Conservation (phyloP, 2,113 vertebrate species). For the Paramisgurnus dabryanus region DNA sequence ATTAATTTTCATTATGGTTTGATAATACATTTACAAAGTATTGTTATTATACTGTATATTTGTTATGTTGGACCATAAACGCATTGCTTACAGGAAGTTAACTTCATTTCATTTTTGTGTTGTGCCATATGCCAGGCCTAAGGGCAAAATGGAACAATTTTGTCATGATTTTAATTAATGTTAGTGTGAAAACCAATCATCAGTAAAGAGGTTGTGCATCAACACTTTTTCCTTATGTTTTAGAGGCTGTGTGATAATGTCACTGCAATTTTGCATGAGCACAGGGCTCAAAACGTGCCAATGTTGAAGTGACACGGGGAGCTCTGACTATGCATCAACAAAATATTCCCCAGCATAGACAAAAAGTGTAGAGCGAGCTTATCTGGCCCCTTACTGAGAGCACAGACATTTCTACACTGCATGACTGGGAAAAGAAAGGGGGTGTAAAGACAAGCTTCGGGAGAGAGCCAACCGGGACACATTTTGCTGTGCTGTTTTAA, state of each 20-base stretch:
- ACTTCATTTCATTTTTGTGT: background rate
- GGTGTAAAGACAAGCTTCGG: background rate
- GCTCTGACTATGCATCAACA: conserved; percentile 26
- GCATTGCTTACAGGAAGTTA: background rate
- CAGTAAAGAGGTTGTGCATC: background rate
- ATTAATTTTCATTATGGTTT: too few relatives aligned
- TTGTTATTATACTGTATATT: background rate
- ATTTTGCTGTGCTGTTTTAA: background rate
- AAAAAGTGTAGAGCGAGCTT: background rate
- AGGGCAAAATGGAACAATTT: background rate
- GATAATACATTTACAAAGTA: too few relatives aligned
- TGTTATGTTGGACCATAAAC: background rate
- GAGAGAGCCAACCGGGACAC: background rate
- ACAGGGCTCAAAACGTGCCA: conserved; percentile 23
- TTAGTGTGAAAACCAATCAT: background rate
- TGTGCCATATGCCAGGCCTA: background rate
- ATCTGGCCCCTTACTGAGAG: conserved; percentile 33
- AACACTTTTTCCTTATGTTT: background rate
- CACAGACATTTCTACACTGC: conserved; percentile 31
- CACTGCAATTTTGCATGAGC: conserved; percentile 11
- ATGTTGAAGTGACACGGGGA: conserved; percentile 31
- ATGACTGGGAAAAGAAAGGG: background rate
- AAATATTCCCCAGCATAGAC: conserved; percentile 14
- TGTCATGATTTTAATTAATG: background rate
- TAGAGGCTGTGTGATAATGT: background rate